These are phyloP conservation scores for Cheilosia scutellata DNA, from an alignment of 2,888 invertebrate species.

Conservation along the genomic window DNA sequence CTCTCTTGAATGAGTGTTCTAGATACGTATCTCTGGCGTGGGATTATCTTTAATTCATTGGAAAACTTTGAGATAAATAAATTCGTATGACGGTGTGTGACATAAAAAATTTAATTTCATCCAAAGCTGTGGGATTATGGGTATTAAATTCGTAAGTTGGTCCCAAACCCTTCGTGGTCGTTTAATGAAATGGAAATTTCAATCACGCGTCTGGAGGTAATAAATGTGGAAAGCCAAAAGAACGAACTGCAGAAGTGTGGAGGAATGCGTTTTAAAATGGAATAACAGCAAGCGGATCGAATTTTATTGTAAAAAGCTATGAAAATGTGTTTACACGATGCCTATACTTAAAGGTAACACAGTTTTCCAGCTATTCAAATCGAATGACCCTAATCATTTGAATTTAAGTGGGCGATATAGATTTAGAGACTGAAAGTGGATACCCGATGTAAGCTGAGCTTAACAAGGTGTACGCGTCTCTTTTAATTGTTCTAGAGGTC, in stretches of 20 bases:
- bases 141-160: conserved; percentile 34
- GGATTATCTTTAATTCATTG: conserved; percentile 65
- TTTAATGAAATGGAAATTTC: conserved; percentile 41
- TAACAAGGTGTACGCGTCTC: not conserved
- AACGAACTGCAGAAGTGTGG: conserved; percentile 7
- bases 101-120: conserved; percentile 26
- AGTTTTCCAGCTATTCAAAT: conserved; percentile 10
- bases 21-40: conserved; percentile 66
- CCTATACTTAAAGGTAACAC: not conserved
- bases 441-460: not conserved
- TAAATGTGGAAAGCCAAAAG: conserved; percentile 18
- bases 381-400: conserved; percentile 41
- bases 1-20: conserved; percentile 55
- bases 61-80: conserved; percentile 41
- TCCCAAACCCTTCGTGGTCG: not conserved
- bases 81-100: conserved; percentile 1
- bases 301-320: conserved; percentile 10
- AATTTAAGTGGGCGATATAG: conserved; percentile 18
- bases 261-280: conserved; percentile 18
- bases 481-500: not conserved
- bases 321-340: conserved; percentile 22
- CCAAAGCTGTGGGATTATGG: conserved; percentile 53
- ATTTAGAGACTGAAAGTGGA: conserved; percentile 26
- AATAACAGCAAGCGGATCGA: conserved; percentile 1
- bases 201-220: conserved; percentile 30